A percentile compares a stretch with the other conserved stretches of the same genome.
Evolutionary conservation across 1,140 invertebrate genomes (phyloP).

Genomic region (Cotesia glomerata): DNA sequence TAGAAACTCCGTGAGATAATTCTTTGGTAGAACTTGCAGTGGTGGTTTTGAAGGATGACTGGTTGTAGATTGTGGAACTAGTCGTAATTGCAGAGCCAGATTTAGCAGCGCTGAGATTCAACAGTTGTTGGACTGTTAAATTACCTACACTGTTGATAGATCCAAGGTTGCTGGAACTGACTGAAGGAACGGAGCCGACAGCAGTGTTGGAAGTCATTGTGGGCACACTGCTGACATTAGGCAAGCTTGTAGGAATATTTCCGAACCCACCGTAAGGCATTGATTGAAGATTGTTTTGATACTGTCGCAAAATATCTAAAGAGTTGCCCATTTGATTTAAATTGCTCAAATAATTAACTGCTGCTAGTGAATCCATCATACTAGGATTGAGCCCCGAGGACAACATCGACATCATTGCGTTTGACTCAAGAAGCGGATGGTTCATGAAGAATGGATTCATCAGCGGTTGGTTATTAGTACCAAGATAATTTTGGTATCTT

Average conservation of each 20-base stretch:
- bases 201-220: conserved; percentile 41
- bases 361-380: conserved; percentile 49
- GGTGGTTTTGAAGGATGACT: conserved; percentile 29
- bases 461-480: conserved; percentile 44
- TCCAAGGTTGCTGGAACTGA: conserved; percentile 33
- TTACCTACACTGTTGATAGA: conserved; percentile 34
- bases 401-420: conserved; percentile 52
- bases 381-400: conserved; percentile 46
- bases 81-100: conserved; percentile 26
- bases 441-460: conserved; percentile 56
- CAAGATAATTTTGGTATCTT: conserved; percentile 48
- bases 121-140: conserved; percentile 45
- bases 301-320: conserved; percentile 55
- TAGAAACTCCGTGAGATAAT: conserved; percentile 52
- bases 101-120: conserved; percentile 40
- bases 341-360: conserved; percentile 55
- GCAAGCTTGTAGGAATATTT: conserved; percentile 30
- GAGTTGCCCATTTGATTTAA: conserved; percentile 53
- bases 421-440: conserved; percentile 53
- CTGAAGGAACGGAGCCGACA: conserved; percentile 20
- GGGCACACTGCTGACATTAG: conserved; percentile 35
- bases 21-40: conserved; percentile 44
- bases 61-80: conserved; percentile 36
- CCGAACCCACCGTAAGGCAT: conserved; percentile 42
- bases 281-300: conserved; percentile 49